phyloP scores from a whole-genome alignment of 2,888 invertebrate species.

The Melolontha melolontha region DNA sequence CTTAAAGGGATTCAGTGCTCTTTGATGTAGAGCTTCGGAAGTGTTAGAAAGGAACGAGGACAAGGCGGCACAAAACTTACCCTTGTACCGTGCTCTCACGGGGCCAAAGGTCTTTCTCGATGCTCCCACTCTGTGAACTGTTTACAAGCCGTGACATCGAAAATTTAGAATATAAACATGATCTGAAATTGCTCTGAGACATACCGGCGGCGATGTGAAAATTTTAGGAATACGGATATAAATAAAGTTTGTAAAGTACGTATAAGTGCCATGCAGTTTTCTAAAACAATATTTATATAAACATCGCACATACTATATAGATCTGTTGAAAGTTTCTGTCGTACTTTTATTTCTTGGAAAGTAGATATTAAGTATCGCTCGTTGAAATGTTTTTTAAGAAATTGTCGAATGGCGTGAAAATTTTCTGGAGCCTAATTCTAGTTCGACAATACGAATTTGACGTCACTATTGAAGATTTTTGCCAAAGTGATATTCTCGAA shows the following conservation, averaged over 20 bases:
- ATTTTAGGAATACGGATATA: conserved; percentile 12
- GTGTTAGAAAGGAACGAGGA: conserved; percentile 31
- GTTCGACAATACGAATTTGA: too few relatives aligned
- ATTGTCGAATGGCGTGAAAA: too few relatives aligned
- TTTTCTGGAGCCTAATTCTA: too few relatives aligned
- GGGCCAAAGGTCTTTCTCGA: conserved; percentile 47
- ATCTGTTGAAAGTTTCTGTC: too few relatives aligned
- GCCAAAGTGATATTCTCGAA: too few relatives aligned
- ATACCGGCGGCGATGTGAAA: conserved; percentile 11
- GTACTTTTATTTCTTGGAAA: too few relatives aligned
- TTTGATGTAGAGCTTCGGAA: conserved; percentile 27
- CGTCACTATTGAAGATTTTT: too few relatives aligned
- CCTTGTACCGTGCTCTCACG: conserved; percentile 45
- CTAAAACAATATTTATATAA: too few relatives aligned
- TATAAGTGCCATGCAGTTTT: too few relatives aligned
- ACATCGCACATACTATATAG: too few relatives aligned
- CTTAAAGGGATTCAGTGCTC: conserved; percentile 26
- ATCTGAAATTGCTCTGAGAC: conserved; percentile 45
- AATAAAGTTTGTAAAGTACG: conserved; percentile 31
- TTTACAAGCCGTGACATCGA: conserved; percentile 51
- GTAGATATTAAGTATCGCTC: too few relatives aligned
- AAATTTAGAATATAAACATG: conserved; percentile 50
- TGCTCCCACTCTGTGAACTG: conserved; percentile 47
- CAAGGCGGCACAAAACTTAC: conserved; percentile 23
- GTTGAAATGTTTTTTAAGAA: too few relatives aligned